A percentile compares a stretch with the other conserved stretches of the same genome.
These are phyloP conservation scores for Plagodis pulveraria DNA, from an alignment of 2,888 invertebrate genomes.

Conservation along the genomic window DNA sequence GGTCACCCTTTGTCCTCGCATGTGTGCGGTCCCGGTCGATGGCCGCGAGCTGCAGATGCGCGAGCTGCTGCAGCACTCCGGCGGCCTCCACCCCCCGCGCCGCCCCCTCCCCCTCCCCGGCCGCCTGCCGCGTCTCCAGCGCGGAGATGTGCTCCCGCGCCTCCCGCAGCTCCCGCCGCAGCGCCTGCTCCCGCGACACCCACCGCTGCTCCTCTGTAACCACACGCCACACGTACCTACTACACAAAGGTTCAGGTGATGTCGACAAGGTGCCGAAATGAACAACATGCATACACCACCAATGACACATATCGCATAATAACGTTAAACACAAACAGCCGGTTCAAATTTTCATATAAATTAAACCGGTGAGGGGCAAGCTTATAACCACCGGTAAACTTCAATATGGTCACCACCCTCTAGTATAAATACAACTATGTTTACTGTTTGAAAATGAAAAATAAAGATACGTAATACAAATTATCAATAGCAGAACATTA, in stretches of 20 bases:
- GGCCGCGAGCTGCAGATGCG: constrained; percentile 60
- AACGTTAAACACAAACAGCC: too few relatives aligned
- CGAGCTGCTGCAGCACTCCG: constrained; percentile 53
- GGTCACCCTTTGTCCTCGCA: constrained; percentile 34
- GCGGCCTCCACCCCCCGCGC: constrained; percentile 21
- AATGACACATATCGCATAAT: too few relatives aligned
- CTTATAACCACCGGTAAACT: too few relatives aligned
- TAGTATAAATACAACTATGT: too few relatives aligned
- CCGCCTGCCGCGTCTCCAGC: constrained; percentile 7
- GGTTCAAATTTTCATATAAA: too few relatives aligned
- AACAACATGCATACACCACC: too few relatives aligned
- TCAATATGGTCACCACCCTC: too few relatives aligned
- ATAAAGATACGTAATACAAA: too few relatives aligned
- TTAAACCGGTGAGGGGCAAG: too few relatives aligned
- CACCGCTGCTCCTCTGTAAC: constrained; percentile 72
- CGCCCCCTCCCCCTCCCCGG: constrained; percentile 7
- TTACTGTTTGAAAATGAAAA: too few relatives aligned
- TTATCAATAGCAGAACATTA: too few relatives aligned
- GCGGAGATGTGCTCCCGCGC: constrained; percentile 51
- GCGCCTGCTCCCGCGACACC: constrained; percentile 62
- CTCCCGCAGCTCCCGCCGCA: constrained; percentile 62
- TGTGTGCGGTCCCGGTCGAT: constrained; percentile 60
- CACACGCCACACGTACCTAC: not conserved
- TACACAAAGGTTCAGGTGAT: not conserved
- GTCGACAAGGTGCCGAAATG: constrained; percentile 2